These are phyloP conservation scores for Auanema sp. DNA, from an alignment of 2,888 invertebrate species.

Conservation along the genomic window DNA sequence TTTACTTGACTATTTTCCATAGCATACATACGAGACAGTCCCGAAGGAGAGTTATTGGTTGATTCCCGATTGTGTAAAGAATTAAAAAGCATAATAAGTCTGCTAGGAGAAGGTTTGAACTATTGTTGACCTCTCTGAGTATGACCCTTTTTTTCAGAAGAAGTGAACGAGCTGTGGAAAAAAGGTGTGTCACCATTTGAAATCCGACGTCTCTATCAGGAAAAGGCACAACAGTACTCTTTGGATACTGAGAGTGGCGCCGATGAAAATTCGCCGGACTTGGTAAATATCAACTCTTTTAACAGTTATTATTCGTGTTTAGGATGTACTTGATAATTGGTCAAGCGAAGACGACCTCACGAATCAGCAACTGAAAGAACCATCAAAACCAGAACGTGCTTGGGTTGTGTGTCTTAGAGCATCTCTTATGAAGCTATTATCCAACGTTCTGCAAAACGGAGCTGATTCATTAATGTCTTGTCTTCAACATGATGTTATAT, in stretches of 20 bases:
- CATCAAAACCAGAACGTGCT: conserved; percentile 12
- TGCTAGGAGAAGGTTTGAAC: conserved; percentile 17
- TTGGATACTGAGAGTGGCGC: background rate
- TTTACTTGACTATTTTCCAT: background rate
- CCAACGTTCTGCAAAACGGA: conserved; percentile 27
- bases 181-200: conserved; percentile 13
- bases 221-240: background rate
- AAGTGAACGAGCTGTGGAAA: conserved; percentile 15
- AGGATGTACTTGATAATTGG: conserved; percentile 4
- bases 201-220: background rate
- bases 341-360: conserved; percentile 2
- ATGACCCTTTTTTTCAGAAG: conserved; percentile 16
- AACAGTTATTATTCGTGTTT: conserved; percentile 3
- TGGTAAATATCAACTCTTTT: background rate
- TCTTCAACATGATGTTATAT: conserved; percentile 29
- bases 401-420: background rate
- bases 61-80: conserved; percentile 20
- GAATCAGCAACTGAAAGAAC: background rate
- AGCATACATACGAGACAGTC: conserved; percentile 11
- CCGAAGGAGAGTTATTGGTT: conserved; percentile 25
- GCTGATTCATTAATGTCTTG: conserved; percentile 25
- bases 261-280: background rate
- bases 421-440: conserved; percentile 17
- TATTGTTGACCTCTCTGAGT: background rate
- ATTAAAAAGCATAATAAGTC: conserved; percentile 15